These are phyloP conservation scores for Rotaria sp. DNA, from an alignment of 2,888 invertebrate species.

Conservation along the genomic window DNA sequence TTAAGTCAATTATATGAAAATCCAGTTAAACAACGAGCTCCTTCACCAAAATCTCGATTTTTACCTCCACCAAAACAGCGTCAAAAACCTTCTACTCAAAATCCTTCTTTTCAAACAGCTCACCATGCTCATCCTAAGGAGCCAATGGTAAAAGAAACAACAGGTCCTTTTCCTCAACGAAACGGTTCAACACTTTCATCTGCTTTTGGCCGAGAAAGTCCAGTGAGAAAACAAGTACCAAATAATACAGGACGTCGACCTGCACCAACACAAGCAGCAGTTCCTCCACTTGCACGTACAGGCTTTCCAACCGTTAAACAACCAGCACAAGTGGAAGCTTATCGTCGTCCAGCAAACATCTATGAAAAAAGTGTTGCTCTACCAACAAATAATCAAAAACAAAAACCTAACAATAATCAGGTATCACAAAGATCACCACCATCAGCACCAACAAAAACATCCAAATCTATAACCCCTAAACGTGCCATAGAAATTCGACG, in stretches of 20 bases:
- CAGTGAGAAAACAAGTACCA: not conserved
- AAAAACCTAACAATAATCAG: not conserved
- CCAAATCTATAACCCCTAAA: not conserved
- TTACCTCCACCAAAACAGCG: not conserved
- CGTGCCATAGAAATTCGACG: not conserved
- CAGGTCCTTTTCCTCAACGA: not conserved
- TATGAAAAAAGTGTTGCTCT: not conserved
- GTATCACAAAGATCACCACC: not conserved
- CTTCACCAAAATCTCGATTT: not conserved
- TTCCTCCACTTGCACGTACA: not conserved
- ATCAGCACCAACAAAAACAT: not conserved
- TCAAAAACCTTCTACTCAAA: not conserved
- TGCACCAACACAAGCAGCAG: not conserved
- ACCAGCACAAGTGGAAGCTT: not conserved
- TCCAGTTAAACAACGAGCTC: not conserved
- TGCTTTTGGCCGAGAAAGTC: not conserved
- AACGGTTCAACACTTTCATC: not conserved
- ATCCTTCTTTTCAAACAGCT: not conserved
- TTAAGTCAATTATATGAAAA: constrained; percentile 9
- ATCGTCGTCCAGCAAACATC: not conserved
- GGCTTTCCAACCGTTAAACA: not conserved
- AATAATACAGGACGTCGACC: not conserved
- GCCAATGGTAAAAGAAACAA: not conserved
- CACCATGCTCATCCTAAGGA: not conserved
- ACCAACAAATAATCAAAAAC: not conserved